Conservation (phyloP, 2,888 invertebrate species). For the Agrochola lota region DNA sequence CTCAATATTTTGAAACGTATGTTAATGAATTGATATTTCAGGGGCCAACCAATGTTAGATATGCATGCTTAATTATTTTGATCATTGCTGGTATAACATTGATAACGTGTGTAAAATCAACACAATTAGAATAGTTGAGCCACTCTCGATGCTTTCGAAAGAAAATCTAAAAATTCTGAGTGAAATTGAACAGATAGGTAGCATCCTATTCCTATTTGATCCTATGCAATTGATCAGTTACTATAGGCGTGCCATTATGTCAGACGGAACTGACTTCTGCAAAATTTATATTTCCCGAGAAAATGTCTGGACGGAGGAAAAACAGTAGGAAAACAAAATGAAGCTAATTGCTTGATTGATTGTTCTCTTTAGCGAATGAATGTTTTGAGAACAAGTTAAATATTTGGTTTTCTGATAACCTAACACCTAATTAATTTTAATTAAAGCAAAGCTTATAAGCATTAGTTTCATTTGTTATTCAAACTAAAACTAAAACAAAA, state of each 20-base stretch:
- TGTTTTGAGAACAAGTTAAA: slow-evolving; percentile 4
- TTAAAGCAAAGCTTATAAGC: neutral
- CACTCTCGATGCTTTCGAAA: neutral
- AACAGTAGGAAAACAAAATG: neutral
- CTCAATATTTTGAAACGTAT: no score
- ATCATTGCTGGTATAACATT: neutral
- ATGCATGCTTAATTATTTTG: neutral
- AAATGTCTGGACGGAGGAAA: neutral
- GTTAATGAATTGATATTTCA: neutral
- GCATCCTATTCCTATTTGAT: neutral
- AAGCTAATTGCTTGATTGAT: neutral
- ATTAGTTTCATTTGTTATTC: slow-evolving; percentile 21
- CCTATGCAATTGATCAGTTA: neutral
- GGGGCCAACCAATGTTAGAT: neutral
- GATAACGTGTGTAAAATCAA: neutral
- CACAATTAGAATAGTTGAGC: neutral
- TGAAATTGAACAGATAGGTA: neutral
- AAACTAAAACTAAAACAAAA: slow-evolving; percentile 27
- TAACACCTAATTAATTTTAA: slow-evolving; percentile 16
- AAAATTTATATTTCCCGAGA: slow-evolving; percentile 9
- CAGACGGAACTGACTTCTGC: neutral
- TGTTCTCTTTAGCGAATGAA: neutral
- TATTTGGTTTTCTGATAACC: neutral
- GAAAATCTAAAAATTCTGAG: neutral
- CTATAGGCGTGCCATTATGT: no score